These are phyloP conservation scores for Pongo abelii DNA, from an alignment of 2,113 vertebrate genomes.

Conservation along the genomic window DNA sequence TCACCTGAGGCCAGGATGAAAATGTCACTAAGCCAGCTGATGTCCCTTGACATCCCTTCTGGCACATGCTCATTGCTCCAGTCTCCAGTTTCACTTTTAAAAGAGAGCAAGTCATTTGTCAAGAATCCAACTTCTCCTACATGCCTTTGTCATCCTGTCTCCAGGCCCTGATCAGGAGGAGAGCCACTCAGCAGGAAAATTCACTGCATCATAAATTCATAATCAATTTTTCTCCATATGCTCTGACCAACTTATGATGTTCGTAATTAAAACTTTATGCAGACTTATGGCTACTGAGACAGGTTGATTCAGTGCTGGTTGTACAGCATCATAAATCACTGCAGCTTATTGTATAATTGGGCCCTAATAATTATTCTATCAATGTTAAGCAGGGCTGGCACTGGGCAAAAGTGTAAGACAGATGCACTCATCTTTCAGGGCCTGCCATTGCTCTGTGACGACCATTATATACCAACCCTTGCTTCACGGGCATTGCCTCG, in stretches of 20 bases:
- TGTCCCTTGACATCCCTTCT: neutral
- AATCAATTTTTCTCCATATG: slow-evolving; percentile 79
- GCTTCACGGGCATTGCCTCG: neutral
- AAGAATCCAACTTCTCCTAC: neutral
- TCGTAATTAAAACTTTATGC: slow-evolving; percentile 78
- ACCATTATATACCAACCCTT: neutral
- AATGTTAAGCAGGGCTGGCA: neutral
- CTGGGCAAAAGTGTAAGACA: neutral
- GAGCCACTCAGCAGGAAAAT: slow-evolving; percentile 40
- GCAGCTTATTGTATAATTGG: slow-evolving; percentile 55
- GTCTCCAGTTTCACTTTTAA: neutral
- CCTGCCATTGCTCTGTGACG: neutral
- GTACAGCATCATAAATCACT: slow-evolving; percentile 70
- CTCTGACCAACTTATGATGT: slow-evolving; percentile 73
- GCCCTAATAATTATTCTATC: slow-evolving; percentile 70
- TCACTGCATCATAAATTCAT: slow-evolving; percentile 72
- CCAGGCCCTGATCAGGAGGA: neutral
- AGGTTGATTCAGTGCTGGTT: slow-evolving; percentile 73
- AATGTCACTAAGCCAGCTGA: neutral
- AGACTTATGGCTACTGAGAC: slow-evolving; percentile 68
- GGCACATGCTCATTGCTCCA: neutral
- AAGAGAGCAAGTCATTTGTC: neutral
- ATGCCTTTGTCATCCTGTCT: slow-evolving; percentile 21
- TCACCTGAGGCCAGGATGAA: neutral
- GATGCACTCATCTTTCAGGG: neutral